Evolutionary conservation across 2,797 vertebrate species (phyloP), one percentile per base, ranked within the genome.

Genomic region (Danionella dracula): DNA sequence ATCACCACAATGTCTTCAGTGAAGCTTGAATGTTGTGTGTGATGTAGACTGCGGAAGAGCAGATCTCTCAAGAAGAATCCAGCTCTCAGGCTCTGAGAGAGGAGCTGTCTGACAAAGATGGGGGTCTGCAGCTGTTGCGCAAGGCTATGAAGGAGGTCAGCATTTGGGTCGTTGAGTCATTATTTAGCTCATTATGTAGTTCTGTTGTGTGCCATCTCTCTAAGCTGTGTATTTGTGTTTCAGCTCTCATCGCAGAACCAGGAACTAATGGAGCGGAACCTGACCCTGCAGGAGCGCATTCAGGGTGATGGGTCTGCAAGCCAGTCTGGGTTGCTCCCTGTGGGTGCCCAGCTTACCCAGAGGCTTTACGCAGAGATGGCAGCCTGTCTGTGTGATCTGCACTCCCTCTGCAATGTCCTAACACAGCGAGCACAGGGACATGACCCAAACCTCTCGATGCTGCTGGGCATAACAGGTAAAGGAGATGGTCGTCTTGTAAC

Each of bases 191-290:
- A n/a, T n/a, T n/a, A n/a, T n/a, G n/a, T n/a, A n/a, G n/a, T n/a
- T n/a, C n/a, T n/a, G n/a, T n/a, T n/a, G n/a, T n/a, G n/a, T n/a
- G n/a, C n/a, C n/a, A n/a, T n/a, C 37, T 41, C 38, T 44, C 11
- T 65, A 1, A 37, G 21, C 17, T 72, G 34, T 56, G 44, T 59
- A 4, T 64, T 42, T 68, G 27, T 53, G 10, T 67, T 74, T 66
- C 79, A 99, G 97, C 87, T 99, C 66, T 96, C 96, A 0, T 76
- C 76, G 21, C 96, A 98, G 85, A 99, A 98, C 83, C 97, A 99
- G 86, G 93, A 98, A 2, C 88, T 99, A 77, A 92, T 98, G 57
- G 97, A 97, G 84, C 91, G 93, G 86, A 96, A 93, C 76, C 82
- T 99, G 79, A 96, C 89, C 0, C 87, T 99, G 48, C 93, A 96